Percentiles rank a stretch among this genome's conserved stretches.
Evolutionary conservation across 2,113 vertebrate genomes (phyloP).

Genomic region (Cheirogaleus medius): DNA sequence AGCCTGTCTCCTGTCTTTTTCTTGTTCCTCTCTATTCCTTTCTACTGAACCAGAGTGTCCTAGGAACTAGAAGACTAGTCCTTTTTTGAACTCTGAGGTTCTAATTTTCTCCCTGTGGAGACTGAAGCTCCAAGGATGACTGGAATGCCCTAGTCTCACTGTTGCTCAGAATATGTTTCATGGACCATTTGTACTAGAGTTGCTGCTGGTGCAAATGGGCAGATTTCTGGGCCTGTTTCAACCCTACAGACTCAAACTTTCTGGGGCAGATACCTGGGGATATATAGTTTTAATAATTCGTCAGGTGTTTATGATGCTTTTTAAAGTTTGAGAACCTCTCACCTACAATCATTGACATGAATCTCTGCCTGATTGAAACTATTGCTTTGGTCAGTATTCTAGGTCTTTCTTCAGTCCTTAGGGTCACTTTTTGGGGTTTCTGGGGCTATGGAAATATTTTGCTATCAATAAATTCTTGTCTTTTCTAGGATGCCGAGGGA

Average conservation of each 20-base stretch:
- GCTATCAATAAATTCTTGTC: background rate
- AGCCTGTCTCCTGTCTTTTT: background rate
- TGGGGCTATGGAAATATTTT: background rate
- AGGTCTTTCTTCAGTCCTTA: background rate
- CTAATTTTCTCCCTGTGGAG: background rate
- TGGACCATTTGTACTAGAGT: background rate
- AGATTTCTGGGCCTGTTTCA: background rate
- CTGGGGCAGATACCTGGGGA: background rate
- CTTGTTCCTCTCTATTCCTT: background rate
- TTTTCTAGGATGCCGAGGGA: slow-evolving; percentile 95
- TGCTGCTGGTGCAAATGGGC: background rate
- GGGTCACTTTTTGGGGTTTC: background rate
- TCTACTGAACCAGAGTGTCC: background rate
- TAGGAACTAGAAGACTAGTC: background rate
- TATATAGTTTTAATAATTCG: slow-evolving; percentile 5
- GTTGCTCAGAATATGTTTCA: background rate
- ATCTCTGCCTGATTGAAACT: background rate
- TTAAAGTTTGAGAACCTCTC: slow-evolving; percentile 5
- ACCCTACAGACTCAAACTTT: background rate
- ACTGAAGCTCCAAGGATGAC: background rate
- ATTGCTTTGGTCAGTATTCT: background rate
- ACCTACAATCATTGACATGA: background rate
- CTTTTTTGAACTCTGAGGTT: slow-evolving; percentile 12
- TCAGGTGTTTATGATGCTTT: background rate
- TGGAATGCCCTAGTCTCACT: background rate